Evolutionary conservation across 2,113 vertebrate species (phyloP), one percentile per base, ranked within the genome.

Genomic region (Elephantulus edwardii): DNA sequence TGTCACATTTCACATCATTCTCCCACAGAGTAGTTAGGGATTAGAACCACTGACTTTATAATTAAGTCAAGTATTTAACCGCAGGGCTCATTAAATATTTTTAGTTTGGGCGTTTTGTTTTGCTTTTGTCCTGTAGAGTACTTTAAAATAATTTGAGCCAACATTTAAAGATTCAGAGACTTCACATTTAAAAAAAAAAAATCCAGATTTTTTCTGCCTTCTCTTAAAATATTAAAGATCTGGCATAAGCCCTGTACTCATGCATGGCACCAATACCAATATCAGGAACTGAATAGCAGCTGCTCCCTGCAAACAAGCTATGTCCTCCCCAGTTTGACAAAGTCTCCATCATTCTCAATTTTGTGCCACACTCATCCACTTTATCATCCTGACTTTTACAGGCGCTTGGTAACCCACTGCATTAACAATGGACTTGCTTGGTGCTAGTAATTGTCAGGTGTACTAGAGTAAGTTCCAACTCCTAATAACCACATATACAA

Each of bases 101-200:
- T 88, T 83, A 35, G 70, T 16, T 48, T 81, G n/a, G n/a, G n/a
- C n/a, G n/a, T n/a, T n/a, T n/a, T n/a, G n/a, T n/a, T n/a, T n/a
- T n/a, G n/a, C n/a, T n/a, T 86, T 62, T 40, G 20, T 13, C 83
- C 74, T 30, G 13, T 66, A 52, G 9, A 81, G 5, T 86, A 88
- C 86, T 89, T 90, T 83, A 19, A 93, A 93, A 86, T 90, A 88
- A 93, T 79, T 83, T 46, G 42, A 90, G 38, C 60, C 68, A 92
- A 77, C 24, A 86, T 76, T 75, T 87, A 82, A 85, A 72, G 70
- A 91, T 75, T 35, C 77, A 84, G 44, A 93, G 6, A 50, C 72
- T 76, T 52, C 26, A 84, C 50, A 9, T 62, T n/a, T n/a, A n/a
- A n/a, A n/a, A n/a, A n/a, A n/a, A n/a, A 46, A 88, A 90, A 88